Percentiles rank a stretch among this genome's conserved stretches.
Conservation (phyloP, 2,888 invertebrate genomes). For the Gymnocheta viridis region DNA sequence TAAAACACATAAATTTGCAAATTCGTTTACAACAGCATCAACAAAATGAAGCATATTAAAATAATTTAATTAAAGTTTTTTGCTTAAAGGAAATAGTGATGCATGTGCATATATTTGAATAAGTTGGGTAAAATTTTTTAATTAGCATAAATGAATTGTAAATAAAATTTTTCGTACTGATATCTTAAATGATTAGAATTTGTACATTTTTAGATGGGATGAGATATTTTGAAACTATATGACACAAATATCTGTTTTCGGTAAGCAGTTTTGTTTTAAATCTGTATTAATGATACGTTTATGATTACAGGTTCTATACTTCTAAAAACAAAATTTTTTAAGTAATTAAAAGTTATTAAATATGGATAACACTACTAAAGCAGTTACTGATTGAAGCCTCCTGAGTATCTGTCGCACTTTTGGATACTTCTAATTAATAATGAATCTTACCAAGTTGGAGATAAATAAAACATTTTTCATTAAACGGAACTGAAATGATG, state of each 20-base stretch:
- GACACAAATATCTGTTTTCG: no score
- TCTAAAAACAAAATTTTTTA: not conserved
- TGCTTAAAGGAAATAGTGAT: not conserved
- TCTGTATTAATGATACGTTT: not conserved
- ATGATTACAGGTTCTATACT: not conserved
- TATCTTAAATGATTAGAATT: not conserved
- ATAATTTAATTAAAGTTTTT: conserved; percentile 54
- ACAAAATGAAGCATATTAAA: conserved; percentile 50
- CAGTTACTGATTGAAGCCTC: no score
- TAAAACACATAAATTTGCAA: conserved; percentile 45
- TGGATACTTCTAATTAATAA: no score
- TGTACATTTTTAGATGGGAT: no score
- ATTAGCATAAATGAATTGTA: not conserved
- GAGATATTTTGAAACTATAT: no score
- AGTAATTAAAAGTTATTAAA: no score
- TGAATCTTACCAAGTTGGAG: no score
- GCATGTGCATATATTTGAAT: not conserved
- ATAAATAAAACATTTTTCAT: no score
- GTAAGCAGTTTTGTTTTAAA: no score
- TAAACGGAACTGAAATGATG: no score
- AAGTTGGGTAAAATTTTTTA: not conserved
- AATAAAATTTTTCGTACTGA: not conserved
- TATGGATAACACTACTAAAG: no score
- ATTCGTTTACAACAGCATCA: conserved; percentile 48
- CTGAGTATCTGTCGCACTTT: no score